Conservation (phyloP, 2,888 invertebrate genomes). For the Trissolcus japonicus region DNA sequence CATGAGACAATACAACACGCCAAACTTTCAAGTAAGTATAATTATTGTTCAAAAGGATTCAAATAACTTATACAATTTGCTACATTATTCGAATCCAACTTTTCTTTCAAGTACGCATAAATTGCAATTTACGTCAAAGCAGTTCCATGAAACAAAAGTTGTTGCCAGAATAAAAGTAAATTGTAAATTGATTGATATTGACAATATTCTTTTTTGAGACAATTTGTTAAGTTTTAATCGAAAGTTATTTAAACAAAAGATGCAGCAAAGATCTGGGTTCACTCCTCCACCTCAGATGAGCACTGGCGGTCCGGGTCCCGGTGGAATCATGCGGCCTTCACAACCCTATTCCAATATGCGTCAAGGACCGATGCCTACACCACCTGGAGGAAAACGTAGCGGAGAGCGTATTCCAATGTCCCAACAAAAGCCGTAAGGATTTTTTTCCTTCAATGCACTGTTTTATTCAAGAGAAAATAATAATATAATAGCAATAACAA, state of each 20-base stretch:
- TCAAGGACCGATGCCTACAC: slow-evolving; percentile 79
- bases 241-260: slow-evolving; percentile 63
- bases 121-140: neutral
- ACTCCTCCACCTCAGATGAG: slow-evolving; percentile 81
- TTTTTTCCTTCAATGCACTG: neutral
- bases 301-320: slow-evolving; percentile 76
- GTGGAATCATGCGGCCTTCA: slow-evolving; percentile 80
- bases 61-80: too few relatives aligned
- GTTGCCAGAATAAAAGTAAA: neutral
- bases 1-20: slow-evolving; percentile 82
- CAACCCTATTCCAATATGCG: slow-evolving; percentile 80
- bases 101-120: neutral
- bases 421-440: slow-evolving; percentile 79
- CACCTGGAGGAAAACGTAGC: slow-evolving; percentile 81
- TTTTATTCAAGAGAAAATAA: too few relatives aligned
- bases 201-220: slow-evolving; percentile 5
- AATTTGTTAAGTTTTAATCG: slow-evolving; percentile 37
- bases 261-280: slow-evolving; percentile 83
- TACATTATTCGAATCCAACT: too few relatives aligned
- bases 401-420: slow-evolving; percentile 81
- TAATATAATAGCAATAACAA: too few relatives aligned
- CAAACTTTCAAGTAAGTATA: slow-evolving; percentile 84
- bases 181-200: neutral
- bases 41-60: too few relatives aligned
- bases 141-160: neutral